Percentiles rank a stretch among this genome's conserved stretches.
Conservation (phyloP, 1,140 invertebrate genomes). For the Solenopsis invicta region DNA sequence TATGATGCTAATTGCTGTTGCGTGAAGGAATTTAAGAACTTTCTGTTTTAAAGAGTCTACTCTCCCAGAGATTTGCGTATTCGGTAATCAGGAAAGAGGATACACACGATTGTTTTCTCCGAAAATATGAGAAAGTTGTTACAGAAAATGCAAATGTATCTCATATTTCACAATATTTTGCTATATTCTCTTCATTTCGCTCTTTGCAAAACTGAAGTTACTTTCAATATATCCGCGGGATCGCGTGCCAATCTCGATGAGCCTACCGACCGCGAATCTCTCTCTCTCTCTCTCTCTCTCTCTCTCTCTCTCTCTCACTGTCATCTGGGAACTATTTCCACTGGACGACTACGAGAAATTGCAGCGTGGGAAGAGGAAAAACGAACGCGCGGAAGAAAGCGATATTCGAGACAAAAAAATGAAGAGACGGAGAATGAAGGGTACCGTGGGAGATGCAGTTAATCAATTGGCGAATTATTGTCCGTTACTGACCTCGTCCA, state of each 20-base stretch:
- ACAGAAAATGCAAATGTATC: background rate
- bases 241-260: conserved; percentile 22
- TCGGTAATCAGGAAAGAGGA: background rate
- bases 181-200: background rate
- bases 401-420: conserved; percentile 9
- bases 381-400: conserved; percentile 25
- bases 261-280: background rate
- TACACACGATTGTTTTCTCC: background rate
- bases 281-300: no score
- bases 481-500: conserved; percentile 79
- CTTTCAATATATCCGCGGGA: conserved; percentile 19
- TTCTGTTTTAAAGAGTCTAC: conserved; percentile 9
- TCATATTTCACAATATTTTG: background rate
- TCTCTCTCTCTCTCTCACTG: background rate
- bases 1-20: background rate
- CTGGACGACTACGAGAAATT: conserved; percentile 10
- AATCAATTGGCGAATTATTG: conserved; percentile 84
- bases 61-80: background rate
- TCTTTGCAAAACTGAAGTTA: background rate
- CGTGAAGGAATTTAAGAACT: background rate
- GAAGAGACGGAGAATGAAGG: conserved; percentile 23
- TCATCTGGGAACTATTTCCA: background rate
- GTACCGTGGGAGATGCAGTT: conserved; percentile 69
- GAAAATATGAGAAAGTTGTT: background rate
- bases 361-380: conserved; percentile 67